Evolutionary conservation across 2,113 vertebrate genomes (phyloP), one percentile per base, ranked within the genome.

Genomic region (Corvus hawaiiensis): DNA sequence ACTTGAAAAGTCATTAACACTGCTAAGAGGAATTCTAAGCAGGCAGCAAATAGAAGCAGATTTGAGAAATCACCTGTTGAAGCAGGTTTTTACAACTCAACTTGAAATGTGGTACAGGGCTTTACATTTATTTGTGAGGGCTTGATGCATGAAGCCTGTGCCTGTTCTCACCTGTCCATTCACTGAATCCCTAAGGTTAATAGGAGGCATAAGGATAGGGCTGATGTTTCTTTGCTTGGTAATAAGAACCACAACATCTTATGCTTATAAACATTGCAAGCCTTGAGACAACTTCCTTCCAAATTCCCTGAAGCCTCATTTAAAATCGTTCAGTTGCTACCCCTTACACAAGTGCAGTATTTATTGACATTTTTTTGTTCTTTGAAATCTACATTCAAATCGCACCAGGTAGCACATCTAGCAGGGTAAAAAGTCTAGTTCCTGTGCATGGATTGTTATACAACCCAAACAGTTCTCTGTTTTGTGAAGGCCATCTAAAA

Each of bases 401-500:
- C 91, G 72, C 35, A 97, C 69, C 54, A 96, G 84, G 52, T 80
- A 96, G 94, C 46, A 88, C 77, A 90, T 96, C 68, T 89, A 97
- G 89, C 69, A 85, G 71, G 73, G 62, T 95, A 94, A 95, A 95
- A 97, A 95, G 56, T 96, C 62, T 94, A 88, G 22, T 16, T 85
- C 28, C 43, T 81, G 15, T 78, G 41, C 81, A 35, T 0, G 1
- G 56, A 48, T 93, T 96, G 94, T 95, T 97, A 95, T 58, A 95
- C 77, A 97, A 92, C 33, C 68, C 81, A 97, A 98, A 96, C 62
- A 59, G 41, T 95, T 97, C 84, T 96, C 43, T 96, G 62, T 94
- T 98, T 97, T 94, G 91, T 96, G 91, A 96, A 95, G 91, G 63
- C 85, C 91, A 84, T 90, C 97, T 96, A 94, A 96, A 97, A 97